Base-by-base conservation (phyloP, 2,113 vertebrate genomes). In the Hylia prasina region DNA sequence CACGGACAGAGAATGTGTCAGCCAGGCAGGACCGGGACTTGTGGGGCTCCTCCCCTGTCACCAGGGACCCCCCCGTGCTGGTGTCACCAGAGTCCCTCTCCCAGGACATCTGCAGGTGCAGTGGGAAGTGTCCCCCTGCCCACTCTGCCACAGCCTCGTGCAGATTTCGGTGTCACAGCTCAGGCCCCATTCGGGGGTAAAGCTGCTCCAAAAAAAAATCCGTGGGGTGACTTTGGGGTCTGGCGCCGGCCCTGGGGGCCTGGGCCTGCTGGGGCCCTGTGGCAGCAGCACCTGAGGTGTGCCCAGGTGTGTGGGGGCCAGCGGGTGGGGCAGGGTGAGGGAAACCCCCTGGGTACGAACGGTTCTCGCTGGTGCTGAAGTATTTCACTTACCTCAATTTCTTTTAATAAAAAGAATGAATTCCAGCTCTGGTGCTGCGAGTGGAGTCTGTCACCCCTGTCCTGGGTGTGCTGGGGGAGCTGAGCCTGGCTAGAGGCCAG, bases 351-450 rank as follows among this genome's bases (percentile, higher is more conserved):
- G 1, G 20, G 51, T 35, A 51, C 23, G 1, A 6, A 37, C 4
- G 39, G 92, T 66, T 94, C 87, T 96, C 37, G 85, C 94, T 78
- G 88, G 89, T 93, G 90, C 91, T 96, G 91, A 78, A 89, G 76
- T 79, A 45, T 81, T 83, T 79, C 64, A 96, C 82, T 97, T 96
- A 97, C 96, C 97, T 97, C 96, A 93, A 19, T 81, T 92, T 96
- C 91, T 95, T 97, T 92, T 96, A 94, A 96, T 95, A 91, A 97
- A 97, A 94, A 84, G 71, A 93, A 96, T 19, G 73, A 69, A 88
- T 80, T 70, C 15, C 66, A 37, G 15, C 60, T 58, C 44, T 75
- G 65, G 6, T 12, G 88, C 57, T 5, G 7, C 4, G 19, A 47
- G 84, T 90, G 78, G 10, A 24, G 8, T 96, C n/a, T 92, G 77